Base-by-base conservation (phyloP, 1,140 invertebrate species). In the Drosophila virilis region DNA sequence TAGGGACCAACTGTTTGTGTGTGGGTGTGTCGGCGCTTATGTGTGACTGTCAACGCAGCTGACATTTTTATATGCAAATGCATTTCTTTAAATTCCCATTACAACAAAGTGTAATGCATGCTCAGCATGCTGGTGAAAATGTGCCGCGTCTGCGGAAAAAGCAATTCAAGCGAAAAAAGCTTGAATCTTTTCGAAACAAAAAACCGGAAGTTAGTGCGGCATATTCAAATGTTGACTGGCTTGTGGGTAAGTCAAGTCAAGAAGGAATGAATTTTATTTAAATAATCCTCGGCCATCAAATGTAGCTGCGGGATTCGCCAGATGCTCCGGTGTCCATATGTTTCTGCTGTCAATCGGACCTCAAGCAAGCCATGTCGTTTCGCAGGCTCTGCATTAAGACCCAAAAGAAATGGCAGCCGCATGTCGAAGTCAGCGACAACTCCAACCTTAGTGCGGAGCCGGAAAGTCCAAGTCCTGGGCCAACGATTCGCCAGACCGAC, bases 351-450 rank as follows among this genome's bases (percentile, higher is more conserved):
- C 76, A 86, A 37, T 57, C 73, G 12, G 83, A 86, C 45, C 69
- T 86, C 0, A 67, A 65, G 52, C 28, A 57, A 10, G 66, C 61
- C 8, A 48, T 86, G 46, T 60, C 83, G 0, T 86, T 86, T 43
- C 79, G 83, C 0, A 74, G 58, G 10, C 50, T 78, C 6, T 88
- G 76, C 32, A 70, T 79, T 1, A 88, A 88, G 22, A 73, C 66
- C 1, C 76, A 82, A 54, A 79, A 69, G 13, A 74, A 54, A 28
- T 88, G 79, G 68, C 37, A 17, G 5, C 13, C 42, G 1, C 28
- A 12, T 7, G 12, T 55, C 4, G 32, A 59, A 65, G 35, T 15
- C 7, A 10, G 45, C 1, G 43, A 46, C 0, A 40, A 71, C 7
- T 70, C 52, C 1, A 46, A 52, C 1, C 35, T 45, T 5, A 54